Percentiles rank a stretch among this genome's conserved stretches.
Evolutionary conservation across 2,888 invertebrate species (phyloP).

Genomic region (Plagodis dolabraria): DNA sequence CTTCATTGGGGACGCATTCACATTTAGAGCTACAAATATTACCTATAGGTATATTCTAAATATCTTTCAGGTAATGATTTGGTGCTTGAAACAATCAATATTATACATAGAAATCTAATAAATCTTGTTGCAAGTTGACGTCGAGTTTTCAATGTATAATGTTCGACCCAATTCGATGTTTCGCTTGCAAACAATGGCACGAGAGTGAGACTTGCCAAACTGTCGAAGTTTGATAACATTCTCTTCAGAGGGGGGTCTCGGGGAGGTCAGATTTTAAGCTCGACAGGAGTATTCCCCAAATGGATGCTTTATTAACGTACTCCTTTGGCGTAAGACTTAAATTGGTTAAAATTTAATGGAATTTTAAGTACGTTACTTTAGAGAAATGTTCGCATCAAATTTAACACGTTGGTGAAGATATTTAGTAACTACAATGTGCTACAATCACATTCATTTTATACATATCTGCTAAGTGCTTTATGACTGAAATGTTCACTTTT

Average conservation of each 20-base stretch:
- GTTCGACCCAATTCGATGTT: conserved; percentile 11
- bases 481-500: too few relatives aligned
- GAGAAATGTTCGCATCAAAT: too few relatives aligned
- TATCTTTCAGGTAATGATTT: too few relatives aligned
- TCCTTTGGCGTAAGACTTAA: not conserved
- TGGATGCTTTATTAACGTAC: not conserved
- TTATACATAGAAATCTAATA: conserved; percentile 4
- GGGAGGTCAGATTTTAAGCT: conserved; percentile 5
- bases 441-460: too few relatives aligned
- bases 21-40: too few relatives aligned
- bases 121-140: not conserved
- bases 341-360: not conserved
- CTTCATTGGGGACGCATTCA: too few relatives aligned
- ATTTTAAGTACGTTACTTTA: too few relatives aligned
- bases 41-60: too few relatives aligned
- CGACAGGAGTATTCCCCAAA: conserved; percentile 4
- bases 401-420: too few relatives aligned
- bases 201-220: conserved; percentile 29
- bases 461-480: too few relatives aligned
- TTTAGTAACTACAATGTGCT: too few relatives aligned
- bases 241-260: conserved; percentile 5
- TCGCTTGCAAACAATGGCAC: conserved; percentile 3
- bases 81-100: not conserved
- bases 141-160: conserved; percentile 1
- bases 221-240: conserved; percentile 22